Base-by-base conservation (phyloP, 2,888 invertebrate species). In the Osmoderma eremita region DNA sequence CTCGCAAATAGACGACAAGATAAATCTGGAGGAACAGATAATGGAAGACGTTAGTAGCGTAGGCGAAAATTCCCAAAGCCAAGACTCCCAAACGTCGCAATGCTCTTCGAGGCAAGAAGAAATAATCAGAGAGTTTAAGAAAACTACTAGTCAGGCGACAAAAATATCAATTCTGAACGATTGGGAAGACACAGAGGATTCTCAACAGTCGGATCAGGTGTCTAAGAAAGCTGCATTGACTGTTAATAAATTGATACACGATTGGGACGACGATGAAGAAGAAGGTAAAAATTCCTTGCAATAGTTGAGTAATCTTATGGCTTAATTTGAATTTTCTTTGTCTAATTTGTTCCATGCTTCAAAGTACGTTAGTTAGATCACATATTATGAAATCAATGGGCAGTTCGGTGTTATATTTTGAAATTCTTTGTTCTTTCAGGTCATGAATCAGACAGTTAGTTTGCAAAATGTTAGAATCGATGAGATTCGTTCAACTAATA, bases 201-300 rank as follows among this genome's bases (percentile, higher is more conserved):
- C 82, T 1, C 83, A 82, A 71, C 81, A 82, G 63, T 81, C 82
- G 4, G 80, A 78, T 48, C 75, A 77, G 54, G 70, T 73, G 38
- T 75, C 71, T 10, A 75, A 75, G 56, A 74, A 73, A 67, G 76
- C 77, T 8, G 75, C 73, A 22, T 78, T 76, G 63, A 77, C 80
- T 15, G 82, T 83, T 15, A 78, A 79, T 73, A 82, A 81, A 71
- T 70, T 83, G 67, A 82, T 83, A 73, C 81, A 81, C 67, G 83
- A 83, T 75, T 83, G 83, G 83, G 82, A 81, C 24, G 82, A 83
- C 61, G 82, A 83, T 51, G 82, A 82, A 5, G 80, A 80, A 42
- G 81, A 80, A 13, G 76, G 73, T 58, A 56, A 53, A 53, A 13
- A 53, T 53, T 51, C 15, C 50, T 51, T 30, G 30, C 15, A 15